Evolutionary conservation across 2,888 invertebrate species (phyloP).

Genomic region (Zygogramma bicolorata): DNA sequence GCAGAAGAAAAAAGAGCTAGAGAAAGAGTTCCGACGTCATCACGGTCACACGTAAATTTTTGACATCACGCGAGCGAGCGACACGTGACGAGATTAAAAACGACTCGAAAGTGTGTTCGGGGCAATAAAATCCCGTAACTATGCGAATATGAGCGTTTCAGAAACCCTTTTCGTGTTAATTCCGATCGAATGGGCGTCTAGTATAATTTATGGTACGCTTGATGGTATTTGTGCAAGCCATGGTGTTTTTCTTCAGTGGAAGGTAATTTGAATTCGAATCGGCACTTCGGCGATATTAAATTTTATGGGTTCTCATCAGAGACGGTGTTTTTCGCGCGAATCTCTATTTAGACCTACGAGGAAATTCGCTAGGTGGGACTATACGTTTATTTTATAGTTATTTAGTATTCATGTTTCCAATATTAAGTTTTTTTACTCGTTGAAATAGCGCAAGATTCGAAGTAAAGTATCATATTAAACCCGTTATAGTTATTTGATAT

Average conservation of each 20-base stretch:
- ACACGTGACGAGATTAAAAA: constrained; percentile 23
- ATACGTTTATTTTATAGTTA: not conserved
- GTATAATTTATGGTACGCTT: constrained; percentile 20
- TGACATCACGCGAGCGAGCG: constrained; percentile 18
- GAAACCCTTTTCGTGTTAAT: constrained; percentile 47
- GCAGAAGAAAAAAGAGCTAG: not conserved
- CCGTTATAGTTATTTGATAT: no score
- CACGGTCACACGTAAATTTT: constrained; percentile 8
- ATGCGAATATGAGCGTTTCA: constrained; percentile 38
- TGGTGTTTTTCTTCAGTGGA: not conserved
- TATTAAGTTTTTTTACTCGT: no score
- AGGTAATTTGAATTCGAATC: not conserved
- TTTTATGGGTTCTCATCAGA: not conserved
- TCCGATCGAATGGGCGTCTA: constrained; percentile 21
- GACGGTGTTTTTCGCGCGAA: not conserved
- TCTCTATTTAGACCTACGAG: not conserved
- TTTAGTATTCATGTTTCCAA: not conserved
- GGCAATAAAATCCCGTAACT: constrained; percentile 41
- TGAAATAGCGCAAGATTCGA: no score
- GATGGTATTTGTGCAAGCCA: constrained; percentile 9
- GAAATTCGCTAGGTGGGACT: not conserved
- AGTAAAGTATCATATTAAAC: no score
- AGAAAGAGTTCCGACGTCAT: not conserved
- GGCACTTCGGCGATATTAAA: not conserved
- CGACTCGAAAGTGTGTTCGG: not conserved